Percentiles rank a stretch among this genome's conserved stretches.
These are phyloP conservation scores for Myripristis murdjan DNA, from an alignment of 2,797 vertebrate species.

Conservation along the genomic window DNA sequence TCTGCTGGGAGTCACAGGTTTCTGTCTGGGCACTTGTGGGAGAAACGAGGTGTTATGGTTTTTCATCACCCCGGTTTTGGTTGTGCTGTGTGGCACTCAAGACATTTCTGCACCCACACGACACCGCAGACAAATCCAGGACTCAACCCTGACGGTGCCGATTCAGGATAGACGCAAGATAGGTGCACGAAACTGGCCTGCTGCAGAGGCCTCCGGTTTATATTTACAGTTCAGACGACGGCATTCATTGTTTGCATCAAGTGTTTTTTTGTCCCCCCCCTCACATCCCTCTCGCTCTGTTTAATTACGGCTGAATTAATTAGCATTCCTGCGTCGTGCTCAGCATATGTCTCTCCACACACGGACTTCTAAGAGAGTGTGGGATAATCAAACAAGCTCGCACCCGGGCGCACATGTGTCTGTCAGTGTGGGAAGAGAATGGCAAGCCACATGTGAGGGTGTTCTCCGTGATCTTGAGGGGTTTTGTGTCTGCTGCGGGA, in stretches of 20 bases:
- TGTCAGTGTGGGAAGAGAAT: constrained; percentile 43
- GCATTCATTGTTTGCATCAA: not conserved
- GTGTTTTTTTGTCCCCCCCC: not conserved
- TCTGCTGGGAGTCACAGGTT: too few relatives aligned
- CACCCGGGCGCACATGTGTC: constrained; percentile 49
- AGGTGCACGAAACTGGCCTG: not conserved
- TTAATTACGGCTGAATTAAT: constrained; percentile 57
- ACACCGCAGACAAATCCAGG: too few relatives aligned
- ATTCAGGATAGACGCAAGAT: too few relatives aligned
- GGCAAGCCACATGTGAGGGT: constrained; percentile 57
- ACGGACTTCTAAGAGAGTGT: constrained; percentile 60
- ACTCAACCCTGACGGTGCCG: too few relatives aligned
- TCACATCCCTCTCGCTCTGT: not conserved
- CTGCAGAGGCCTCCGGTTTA: not conserved
- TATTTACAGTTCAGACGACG: not conserved
- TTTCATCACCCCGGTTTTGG: too few relatives aligned
- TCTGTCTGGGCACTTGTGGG: too few relatives aligned
- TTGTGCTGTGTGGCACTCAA: too few relatives aligned
- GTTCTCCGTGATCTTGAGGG: not conserved
- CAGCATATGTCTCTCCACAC: constrained; percentile 63
- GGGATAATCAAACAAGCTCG: constrained; percentile 65
- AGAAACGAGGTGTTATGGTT: too few relatives aligned
- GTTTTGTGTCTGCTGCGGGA: constrained; percentile 35
- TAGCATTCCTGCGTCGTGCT: constrained; percentile 43
- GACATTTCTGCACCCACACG: too few relatives aligned